A percentile compares a stretch with the other conserved stretches of the same genome.
phyloP scores from a whole-genome alignment of 2,113 vertebrate genomes.

The Penelope pileata region DNA sequence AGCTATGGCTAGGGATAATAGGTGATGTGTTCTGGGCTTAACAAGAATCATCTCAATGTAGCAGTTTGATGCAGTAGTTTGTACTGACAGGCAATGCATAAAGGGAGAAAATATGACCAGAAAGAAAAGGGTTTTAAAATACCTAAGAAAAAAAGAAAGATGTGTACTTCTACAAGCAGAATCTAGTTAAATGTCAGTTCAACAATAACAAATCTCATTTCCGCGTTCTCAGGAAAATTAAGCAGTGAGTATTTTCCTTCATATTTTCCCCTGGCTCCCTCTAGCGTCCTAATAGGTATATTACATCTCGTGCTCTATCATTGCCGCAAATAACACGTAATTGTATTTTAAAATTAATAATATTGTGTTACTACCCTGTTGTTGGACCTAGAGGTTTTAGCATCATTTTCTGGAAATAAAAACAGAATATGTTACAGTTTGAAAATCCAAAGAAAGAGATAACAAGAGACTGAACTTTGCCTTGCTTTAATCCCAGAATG shows the following conservation, averaged over 20 bases:
- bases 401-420: neutral
- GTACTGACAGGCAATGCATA: too few species aligned
- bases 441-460: neutral
- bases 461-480: neutral
- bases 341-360: neutral
- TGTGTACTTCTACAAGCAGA: neutral
- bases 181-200: neutral
- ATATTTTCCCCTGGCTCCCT: neutral
- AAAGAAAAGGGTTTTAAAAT: neutral
- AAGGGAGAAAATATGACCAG: too few species aligned
- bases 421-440: neutral
- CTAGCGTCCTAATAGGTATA: neutral
- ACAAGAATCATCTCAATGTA: neutral
- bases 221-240: fast-evolving
- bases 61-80: neutral
- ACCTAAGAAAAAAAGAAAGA: neutral
- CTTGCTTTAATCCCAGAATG: neutral
- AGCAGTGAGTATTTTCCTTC: fast-evolving
- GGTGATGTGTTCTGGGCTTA: neutral
- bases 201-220: fast-evolving
- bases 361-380: neutral
- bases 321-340: fast-evolving
- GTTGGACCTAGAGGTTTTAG: fast-evolving
- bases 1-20: neutral
- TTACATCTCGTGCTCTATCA: fast-evolving